These are phyloP conservation scores for Cavia aperea DNA, from an alignment of 2,113 vertebrate species.

Conservation along the genomic window DNA sequence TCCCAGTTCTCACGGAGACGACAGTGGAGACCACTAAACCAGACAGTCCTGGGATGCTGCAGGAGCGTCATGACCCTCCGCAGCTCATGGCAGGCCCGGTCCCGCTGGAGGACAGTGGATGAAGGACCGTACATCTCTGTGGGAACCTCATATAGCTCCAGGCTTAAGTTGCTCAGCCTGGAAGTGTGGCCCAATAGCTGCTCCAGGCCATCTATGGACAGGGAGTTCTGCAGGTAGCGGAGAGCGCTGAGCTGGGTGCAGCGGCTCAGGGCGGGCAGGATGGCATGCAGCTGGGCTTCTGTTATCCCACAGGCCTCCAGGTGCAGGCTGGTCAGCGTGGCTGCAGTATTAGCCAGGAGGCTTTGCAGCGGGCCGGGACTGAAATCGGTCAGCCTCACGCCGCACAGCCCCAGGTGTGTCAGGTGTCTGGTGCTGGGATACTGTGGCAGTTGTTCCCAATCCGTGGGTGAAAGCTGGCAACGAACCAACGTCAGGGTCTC, in stretches of 20 bases:
- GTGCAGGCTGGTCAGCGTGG: neutral
- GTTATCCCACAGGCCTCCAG: neutral
- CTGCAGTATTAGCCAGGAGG: neutral
- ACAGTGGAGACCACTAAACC: neutral
- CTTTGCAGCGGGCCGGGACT: neutral
- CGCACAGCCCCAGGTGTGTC: neutral
- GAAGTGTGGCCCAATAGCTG: neutral
- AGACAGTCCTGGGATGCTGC: neutral
- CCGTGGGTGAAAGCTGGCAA: neutral
- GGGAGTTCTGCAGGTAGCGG: neutral
- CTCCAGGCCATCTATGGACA: neutral
- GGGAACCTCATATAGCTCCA: neutral
- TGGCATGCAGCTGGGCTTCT: neutral
- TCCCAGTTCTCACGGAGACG: neutral
- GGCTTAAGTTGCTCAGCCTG: neutral
- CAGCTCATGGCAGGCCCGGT: neutral
- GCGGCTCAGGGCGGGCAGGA: neutral
- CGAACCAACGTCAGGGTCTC: neutral
- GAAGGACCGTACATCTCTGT: neutral
- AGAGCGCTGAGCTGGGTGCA: neutral
- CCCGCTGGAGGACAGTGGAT: too few relatives aligned
- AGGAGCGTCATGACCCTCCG: neutral
- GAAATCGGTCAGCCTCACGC: neutral
- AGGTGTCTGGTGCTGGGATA: neutral
- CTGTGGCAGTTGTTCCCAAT: neutral